phyloP scores from a whole-genome alignment of 2,797 vertebrate genomes.

The Silurus lanzhouensis region DNA sequence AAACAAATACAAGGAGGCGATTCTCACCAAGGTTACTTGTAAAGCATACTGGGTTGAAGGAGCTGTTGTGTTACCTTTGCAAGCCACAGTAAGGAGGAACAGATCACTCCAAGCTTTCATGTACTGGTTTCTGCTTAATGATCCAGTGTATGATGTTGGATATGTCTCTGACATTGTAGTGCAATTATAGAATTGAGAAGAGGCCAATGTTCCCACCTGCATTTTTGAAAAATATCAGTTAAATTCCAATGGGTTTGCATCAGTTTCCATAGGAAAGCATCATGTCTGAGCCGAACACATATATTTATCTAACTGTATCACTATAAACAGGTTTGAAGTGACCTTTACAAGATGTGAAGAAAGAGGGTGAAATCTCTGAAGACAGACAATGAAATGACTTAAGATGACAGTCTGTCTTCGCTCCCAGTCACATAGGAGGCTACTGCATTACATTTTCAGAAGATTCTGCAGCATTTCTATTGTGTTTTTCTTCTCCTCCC shows the following conservation, averaged over 20 bases:
- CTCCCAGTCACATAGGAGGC: conserved; percentile 4
- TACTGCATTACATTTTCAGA: conserved; percentile 47
- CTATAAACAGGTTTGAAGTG: conserved; percentile 8
- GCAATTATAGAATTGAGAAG: neutral
- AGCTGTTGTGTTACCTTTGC: conserved; percentile 17
- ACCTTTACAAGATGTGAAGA: conserved; percentile 1
- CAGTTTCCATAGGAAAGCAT: neutral
- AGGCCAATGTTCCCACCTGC: neutral
- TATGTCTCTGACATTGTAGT: conserved; percentile 19
- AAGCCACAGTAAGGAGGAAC: conserved; percentile 30
- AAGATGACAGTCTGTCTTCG: conserved; percentile 45
- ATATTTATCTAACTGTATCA: conserved; percentile 33
- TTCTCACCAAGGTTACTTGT: conserved; percentile 26
- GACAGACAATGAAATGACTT: conserved; percentile 27
- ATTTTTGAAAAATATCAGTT: conserved; percentile 7
- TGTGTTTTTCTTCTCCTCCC: conserved; percentile 5
- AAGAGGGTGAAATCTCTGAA: conserved; percentile 19
- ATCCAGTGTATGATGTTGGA: neutral
- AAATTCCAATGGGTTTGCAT: neutral
- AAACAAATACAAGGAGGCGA: conserved; percentile 38
- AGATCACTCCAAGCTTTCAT: neutral
- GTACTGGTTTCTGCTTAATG: neutral
- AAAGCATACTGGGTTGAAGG: conserved; percentile 17
- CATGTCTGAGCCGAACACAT: neutral
- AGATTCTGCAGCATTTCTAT: conserved; percentile 35